Base-by-base conservation (phyloP, 2,797 vertebrate genomes). In the Ceryle rudis region DNA sequence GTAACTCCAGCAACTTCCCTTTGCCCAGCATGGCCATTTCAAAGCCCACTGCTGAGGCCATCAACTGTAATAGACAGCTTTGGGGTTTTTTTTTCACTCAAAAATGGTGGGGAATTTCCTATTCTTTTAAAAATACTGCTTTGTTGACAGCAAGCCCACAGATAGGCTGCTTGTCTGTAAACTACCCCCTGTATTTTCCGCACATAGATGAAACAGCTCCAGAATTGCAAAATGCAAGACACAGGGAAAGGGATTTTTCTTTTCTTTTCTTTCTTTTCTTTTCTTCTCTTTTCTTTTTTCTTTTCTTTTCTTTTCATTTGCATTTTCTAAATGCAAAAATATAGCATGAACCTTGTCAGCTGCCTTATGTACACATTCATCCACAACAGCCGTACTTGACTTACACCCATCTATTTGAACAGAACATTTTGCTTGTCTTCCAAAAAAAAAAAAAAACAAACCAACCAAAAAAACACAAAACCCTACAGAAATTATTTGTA, bases 331-430 rank as follows among this genome's bases (percentile, higher is more conserved):
- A 4, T 23, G 37, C 14, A 39, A 95, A 95, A 90, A 78, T 11
- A 35, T 1, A 78, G 37, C 37, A 61, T 11, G 6, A 20, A 69
- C 84, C 86, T 84, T 31, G 75, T 14, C 0, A 1, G 41, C 46
- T 9, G 1, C 35, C 33, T 69, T 39, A 35, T 7, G 61, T 5
- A 39, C 17, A 41, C 1, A 2, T 69, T 74, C 62, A 55, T 21
- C 55, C 35, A 35, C 51, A 60, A 41, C 33, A 64, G 35, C 54
- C 54, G 44, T 12, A 78, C 93, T 95, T 96, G 91, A 91, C 87
- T 97, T 81, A 91, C 1, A 37, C 65, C 79, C 64, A 57, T 42
- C 94, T 90, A 91, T 86, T 89, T 89, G 62, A 96, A 95, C 69
- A 88, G 28, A 95, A 55, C 7, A 33, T 67, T 94, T 60, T 75